Base-by-base conservation (phyloP, 2,113 vertebrate species). In the Mesocricetus auratus region DNA sequence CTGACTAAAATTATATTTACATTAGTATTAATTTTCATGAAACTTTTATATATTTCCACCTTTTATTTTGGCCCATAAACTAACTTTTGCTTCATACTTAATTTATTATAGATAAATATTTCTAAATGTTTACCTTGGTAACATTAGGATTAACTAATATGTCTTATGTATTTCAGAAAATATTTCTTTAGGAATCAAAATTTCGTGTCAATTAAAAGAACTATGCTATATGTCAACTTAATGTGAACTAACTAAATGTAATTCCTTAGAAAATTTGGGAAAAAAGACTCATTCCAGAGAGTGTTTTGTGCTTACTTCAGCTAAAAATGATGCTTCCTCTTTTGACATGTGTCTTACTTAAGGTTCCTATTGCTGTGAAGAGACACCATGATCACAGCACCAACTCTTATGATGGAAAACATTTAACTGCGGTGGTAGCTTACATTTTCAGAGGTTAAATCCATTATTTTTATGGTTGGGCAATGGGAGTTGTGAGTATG, bases 131-230 rank as follows among this genome's bases (percentile, higher is more conserved):
- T 58, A 78, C 50, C 21, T 68, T 87, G 50, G 33, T 92, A 47
- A 47, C 1, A 58, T 92, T 42, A 68, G 62, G 45, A 93, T 16
- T 53, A 89, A 68, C 47, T 88, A 7, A 85, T n/a, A 56, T 74
- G 89, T 47, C 78, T 68, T 93, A 95, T 89, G n/a, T 16, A 1
- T 64, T 93, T 79, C 47, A 75, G 26, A 94, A 92, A 88, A n/a
- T 2, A 4, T 47, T 86, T 93, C 53, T 94, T 85, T 89, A 83
- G 36, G 82, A 89, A 83, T 86, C 19, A 88, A 83, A 94, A 89
- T 58, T 75, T 1, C 7, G n/a, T n/a, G 2, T 29, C 53, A 79
- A 2, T 62, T 73, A n/a, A 42, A 47, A 93, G 81, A 60, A 16
- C 12, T 21, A 47, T 19, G 2, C 89, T 62, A 81, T 15, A 45